Conservation (phyloP, 2,113 vertebrate species). For the Protomyctophum bolini region DNA sequence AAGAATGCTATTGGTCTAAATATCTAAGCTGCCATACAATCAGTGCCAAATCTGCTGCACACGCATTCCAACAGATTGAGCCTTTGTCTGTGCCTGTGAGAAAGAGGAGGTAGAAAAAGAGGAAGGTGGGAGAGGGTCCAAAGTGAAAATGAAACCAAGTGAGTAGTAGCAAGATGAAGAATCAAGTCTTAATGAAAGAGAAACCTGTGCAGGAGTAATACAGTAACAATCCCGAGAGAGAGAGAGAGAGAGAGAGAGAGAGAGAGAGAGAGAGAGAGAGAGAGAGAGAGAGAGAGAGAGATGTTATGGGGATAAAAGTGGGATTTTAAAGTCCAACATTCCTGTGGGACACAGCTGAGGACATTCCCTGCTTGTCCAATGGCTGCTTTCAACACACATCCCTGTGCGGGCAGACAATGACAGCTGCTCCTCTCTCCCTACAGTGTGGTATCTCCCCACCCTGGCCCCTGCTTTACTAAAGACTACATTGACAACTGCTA, state of each 20-base stretch:
- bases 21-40: constrained; percentile 54
- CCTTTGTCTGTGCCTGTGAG: constrained; percentile 44
- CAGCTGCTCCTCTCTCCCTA: constrained; percentile 46
- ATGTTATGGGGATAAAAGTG: constrained; percentile 4
- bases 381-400: constrained; percentile 46
- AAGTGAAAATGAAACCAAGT: constrained; percentile 37
- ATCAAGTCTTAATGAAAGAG: not conserved
- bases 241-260: not conserved
- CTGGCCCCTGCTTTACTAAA: constrained; percentile 35
- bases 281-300: not conserved
- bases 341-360: constrained; percentile 17
- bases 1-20: constrained; percentile 56
- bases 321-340: constrained; percentile 33
- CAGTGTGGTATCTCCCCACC: constrained; percentile 8
- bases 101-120: not conserved
- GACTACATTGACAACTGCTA: constrained; percentile 44
- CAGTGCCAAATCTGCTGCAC: constrained; percentile 53
- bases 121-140: not conserved
- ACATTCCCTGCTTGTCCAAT: constrained; percentile 38
- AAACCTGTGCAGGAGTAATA: not conserved
- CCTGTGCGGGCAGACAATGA: not conserved
- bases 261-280: not conserved
- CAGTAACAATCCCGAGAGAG: not conserved
- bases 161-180: not conserved
- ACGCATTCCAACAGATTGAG: constrained; percentile 52